Evolutionary conservation across 2,888 invertebrate species (phyloP).

Genomic region (Gasteruption jaculator): DNA sequence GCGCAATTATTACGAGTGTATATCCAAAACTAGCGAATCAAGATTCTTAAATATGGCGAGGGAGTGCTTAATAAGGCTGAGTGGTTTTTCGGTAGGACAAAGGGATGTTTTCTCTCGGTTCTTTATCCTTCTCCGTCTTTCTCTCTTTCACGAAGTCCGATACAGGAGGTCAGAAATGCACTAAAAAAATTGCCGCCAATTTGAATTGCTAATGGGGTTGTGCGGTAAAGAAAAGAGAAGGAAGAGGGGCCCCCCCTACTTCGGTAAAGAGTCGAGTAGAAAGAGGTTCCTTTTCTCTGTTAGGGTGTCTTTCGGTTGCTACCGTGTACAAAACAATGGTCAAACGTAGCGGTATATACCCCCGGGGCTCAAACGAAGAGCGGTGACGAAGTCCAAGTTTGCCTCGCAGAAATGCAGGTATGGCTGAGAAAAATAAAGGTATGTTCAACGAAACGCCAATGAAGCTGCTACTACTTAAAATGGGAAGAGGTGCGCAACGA

Average conservation of each 20-base stretch:
- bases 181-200: slow-evolving; percentile 53
- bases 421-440: slow-evolving; percentile 27
- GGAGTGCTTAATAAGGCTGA: slow-evolving; percentile 51
- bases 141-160: too few species aligned
- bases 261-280: too few species aligned
- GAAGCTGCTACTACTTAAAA: too few species aligned
- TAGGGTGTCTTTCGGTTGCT: slow-evolving; percentile 15
- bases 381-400: slow-evolving; percentile 50
- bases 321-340: slow-evolving; percentile 50
- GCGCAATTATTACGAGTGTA: slow-evolving; percentile 32
- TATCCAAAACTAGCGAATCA: too few species aligned
- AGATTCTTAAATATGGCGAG: slow-evolving; percentile 47
- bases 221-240: slow-evolving; percentile 11
- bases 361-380: slow-evolving; percentile 40
- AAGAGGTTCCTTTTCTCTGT: slow-evolving; percentile 21
- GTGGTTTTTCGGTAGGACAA: too few species aligned
- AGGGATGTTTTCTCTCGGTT: slow-evolving; percentile 17
- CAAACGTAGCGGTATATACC: slow-evolving; percentile 47
- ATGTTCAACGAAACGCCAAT: too few species aligned
- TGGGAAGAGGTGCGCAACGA: too few species aligned
- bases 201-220: slow-evolving; percentile 51
- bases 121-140: too few species aligned
- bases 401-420: slow-evolving; percentile 48
- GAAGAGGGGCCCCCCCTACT: background rate
- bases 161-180: slow-evolving; percentile 53